Conservation (phyloP, 2,888 invertebrate species). For the Ctena decussata region DNA sequence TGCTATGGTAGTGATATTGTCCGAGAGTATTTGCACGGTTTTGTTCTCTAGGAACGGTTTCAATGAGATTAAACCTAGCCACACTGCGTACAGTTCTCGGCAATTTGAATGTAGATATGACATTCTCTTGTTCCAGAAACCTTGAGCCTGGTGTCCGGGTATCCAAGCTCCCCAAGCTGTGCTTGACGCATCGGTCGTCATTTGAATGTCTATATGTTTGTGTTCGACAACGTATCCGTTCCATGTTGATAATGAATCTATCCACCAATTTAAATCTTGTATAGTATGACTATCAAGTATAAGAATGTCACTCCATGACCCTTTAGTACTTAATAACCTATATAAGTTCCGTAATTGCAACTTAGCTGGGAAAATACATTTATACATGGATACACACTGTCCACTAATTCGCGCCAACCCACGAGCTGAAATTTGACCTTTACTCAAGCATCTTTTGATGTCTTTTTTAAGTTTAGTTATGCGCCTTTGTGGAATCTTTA, state of each 20-base stretch:
- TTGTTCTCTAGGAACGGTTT: background rate
- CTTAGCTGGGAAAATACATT: too few relatives aligned
- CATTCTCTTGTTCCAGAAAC: background rate
- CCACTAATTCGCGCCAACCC: background rate
- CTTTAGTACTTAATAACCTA: background rate
- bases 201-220: too few relatives aligned
- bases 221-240: background rate
- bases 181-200: background rate
- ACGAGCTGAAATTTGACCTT: background rate
- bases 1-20: background rate
- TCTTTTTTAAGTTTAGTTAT: constrained; percentile 5
- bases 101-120: too few relatives aligned
- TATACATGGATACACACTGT: too few relatives aligned
- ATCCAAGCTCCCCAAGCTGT: background rate
- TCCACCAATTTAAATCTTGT: too few relatives aligned
- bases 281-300: too few relatives aligned
- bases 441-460: background rate
- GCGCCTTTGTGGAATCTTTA: background rate
- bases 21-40: constrained; percentile 3
- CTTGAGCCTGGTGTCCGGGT: background rate
- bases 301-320: background rate
- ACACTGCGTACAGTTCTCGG: constrained; percentile 6
- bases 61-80: constrained; percentile 1
- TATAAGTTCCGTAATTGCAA: background rate
- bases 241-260: background rate